These are phyloP conservation scores for Limnodromus scolopaceus DNA, from an alignment of 2,797 vertebrate species.

Conservation along the genomic window DNA sequence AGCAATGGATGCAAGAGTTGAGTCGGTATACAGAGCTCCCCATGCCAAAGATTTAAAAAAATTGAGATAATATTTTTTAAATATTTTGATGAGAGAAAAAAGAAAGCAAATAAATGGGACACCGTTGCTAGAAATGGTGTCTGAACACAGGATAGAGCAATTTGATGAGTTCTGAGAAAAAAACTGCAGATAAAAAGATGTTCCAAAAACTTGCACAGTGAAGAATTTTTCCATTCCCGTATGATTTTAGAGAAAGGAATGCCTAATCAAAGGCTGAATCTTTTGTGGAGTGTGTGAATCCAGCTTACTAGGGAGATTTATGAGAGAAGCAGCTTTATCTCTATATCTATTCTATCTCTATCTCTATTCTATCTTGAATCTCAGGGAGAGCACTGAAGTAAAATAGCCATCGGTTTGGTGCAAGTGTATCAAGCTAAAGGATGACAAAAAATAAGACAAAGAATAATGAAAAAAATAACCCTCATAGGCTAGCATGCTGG, in stretches of 20 bases:
- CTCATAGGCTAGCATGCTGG: neutral
- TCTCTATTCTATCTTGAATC: neutral
- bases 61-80: neutral
- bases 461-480: slow-evolving; percentile 21
- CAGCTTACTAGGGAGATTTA: slow-evolving; percentile 1
- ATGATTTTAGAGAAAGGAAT: neutral
- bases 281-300: neutral
- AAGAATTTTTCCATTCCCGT: neutral
- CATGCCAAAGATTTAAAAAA: neutral
- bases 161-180: neutral
- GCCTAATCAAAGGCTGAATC: neutral
- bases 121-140: neutral
- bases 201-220: neutral
- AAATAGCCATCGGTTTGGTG: slow-evolving; percentile 10
- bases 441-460: slow-evolving; percentile 36
- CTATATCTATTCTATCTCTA: neutral
- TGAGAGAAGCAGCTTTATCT: neutral
- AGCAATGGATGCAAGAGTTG: neutral
- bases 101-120: neutral
- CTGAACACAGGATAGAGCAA: neutral
- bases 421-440: neutral
- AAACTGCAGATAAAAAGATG: neutral
- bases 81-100: neutral
- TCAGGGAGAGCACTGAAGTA: neutral
- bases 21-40: neutral